Conservation (phyloP, 2,888 invertebrate species). For the Sesia apiformis region DNA sequence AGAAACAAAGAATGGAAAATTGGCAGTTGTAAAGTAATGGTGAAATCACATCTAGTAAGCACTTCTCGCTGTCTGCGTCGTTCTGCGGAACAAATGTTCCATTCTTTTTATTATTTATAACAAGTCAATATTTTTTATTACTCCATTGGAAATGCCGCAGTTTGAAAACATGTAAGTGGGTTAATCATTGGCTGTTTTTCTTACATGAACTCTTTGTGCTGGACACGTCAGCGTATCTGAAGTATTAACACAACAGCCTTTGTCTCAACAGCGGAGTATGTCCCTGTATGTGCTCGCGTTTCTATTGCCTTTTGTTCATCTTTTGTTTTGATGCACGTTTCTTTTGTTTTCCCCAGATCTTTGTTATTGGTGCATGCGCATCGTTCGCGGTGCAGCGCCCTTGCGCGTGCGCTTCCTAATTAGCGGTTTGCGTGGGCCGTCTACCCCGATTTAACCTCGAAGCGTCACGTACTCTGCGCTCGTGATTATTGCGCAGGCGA, state of each 20-base stretch:
- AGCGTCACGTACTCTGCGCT: slow-evolving; percentile 40
- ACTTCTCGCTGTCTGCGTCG: no score
- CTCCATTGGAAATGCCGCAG: no score
- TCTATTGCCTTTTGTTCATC: slow-evolving; percentile 36
- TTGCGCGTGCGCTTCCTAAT: slow-evolving; percentile 67
- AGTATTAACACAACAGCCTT: slow-evolving; percentile 37
- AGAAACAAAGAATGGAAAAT: slow-evolving; percentile 53
- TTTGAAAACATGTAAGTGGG: no score
- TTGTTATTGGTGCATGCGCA: slow-evolving; percentile 38
- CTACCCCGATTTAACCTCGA: slow-evolving; percentile 56
- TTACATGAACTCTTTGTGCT: no score
- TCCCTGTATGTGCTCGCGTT: slow-evolving; percentile 32
- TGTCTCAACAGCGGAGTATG: slow-evolving; percentile 37
- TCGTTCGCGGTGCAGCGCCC: slow-evolving; percentile 52
- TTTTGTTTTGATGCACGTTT: slow-evolving; percentile 23
- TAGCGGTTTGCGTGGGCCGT: slow-evolving; percentile 54
- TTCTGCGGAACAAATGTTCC: no score
- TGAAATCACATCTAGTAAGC: no score
- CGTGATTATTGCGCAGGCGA: slow-evolving; percentile 7
- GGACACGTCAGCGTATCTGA: no score
- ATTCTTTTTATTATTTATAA: no score
- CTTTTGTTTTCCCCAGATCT: slow-evolving; percentile 25
- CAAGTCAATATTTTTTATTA: no score
- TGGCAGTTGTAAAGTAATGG: slow-evolving; percentile 32
- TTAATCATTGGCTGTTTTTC: no score